phyloP scores from a whole-genome alignment of 2,113 vertebrate species.

The Dipodomys ordii region DNA sequence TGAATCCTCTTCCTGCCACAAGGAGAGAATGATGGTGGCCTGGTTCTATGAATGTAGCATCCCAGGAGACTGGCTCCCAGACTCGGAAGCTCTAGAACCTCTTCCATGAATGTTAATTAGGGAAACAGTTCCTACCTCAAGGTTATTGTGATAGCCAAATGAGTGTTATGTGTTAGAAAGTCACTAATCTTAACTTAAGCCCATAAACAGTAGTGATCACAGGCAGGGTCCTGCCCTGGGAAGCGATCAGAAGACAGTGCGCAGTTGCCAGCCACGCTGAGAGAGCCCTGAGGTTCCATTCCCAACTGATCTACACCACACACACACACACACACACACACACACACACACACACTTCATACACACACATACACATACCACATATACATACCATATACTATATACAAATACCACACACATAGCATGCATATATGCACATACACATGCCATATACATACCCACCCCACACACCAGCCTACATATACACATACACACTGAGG shows the following conservation, averaged over 20 bases:
- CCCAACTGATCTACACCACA: neutral
- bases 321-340: no score
- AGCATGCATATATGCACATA: neutral
- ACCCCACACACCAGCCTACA: no score
- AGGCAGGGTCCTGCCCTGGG: neutral
- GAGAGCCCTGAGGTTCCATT: neutral
- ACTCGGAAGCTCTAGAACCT: neutral
- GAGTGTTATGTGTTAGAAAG: neutral
- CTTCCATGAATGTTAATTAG: neutral
- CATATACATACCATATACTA: neutral
- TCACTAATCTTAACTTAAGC: neutral
- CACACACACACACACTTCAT: no score
- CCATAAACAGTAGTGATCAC: neutral
- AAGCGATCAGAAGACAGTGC: neutral
- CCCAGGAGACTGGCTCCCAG: neutral
- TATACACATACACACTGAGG: neutral
- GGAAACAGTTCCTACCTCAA: accelerated
- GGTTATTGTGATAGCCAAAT: neutral
- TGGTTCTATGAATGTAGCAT: accelerated
- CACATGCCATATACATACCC: no score
- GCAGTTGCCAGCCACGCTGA: neutral
- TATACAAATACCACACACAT: no score
- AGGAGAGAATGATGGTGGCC: no score
- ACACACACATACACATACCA: no score
- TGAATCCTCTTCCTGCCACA: no score